Percentiles rank a stretch among this genome's conserved stretches.
Conservation (phyloP, 2,888 invertebrate genomes). For the Rhogogaster chlorosoma region DNA sequence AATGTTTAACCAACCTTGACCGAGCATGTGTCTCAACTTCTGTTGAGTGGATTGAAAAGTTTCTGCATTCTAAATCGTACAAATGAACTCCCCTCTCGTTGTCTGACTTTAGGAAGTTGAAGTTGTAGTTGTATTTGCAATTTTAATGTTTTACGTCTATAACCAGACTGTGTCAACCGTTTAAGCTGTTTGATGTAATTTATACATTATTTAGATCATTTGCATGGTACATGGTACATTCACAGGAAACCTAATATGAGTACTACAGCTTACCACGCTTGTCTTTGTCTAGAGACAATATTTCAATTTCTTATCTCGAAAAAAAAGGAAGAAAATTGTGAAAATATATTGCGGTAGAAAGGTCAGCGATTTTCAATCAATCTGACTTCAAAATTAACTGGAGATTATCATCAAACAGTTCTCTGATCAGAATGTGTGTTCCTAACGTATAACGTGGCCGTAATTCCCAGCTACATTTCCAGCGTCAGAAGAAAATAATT, state of each 20-base stretch:
- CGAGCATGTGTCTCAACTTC: background rate
- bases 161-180: background rate
- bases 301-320: background rate
- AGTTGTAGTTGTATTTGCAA: conserved; percentile 35
- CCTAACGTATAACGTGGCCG: background rate
- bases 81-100: conserved; percentile 10
- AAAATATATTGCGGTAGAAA: background rate
- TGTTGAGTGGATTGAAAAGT: conserved; percentile 27
- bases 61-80: conserved; percentile 34
- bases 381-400: background rate
- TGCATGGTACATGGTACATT: background rate
- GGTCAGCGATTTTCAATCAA: background rate
- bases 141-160: conserved; percentile 18
- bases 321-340: background rate
- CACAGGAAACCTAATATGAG: background rate
- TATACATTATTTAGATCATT: background rate
- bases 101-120: conserved; percentile 21
- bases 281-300: background rate
- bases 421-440: background rate
- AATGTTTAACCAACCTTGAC: conserved; percentile 24
- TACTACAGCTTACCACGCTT: background rate
- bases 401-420: background rate
- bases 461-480: conserved; percentile 10
- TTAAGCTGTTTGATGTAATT: conserved; percentile 4
- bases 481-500: background rate